Evolutionary conservation across 2,113 vertebrate species (phyloP).

Genomic region (Suricata suricatta): DNA sequence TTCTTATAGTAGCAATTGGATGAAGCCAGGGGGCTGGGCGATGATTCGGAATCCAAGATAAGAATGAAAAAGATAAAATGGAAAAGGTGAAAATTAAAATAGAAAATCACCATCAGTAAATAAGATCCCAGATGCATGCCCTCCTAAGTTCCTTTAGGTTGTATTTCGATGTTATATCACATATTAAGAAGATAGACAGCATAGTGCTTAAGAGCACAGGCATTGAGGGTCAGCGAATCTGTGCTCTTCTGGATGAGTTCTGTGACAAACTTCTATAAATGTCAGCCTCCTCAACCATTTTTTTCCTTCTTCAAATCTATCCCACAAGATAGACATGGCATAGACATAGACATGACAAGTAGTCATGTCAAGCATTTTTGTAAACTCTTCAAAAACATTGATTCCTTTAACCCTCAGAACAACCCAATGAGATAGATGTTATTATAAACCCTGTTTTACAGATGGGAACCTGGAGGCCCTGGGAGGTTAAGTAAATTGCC

Average conservation of each 20-base stretch:
- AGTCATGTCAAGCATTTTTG: background rate
- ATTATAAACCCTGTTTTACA: background rate
- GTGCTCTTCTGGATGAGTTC: background rate
- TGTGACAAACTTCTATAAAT: background rate
- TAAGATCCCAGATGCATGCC: background rate
- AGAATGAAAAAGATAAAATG: background rate
- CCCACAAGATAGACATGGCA: background rate
- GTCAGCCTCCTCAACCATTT: background rate
- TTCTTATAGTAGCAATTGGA: background rate
- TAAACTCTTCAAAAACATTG: constrained; percentile 29
- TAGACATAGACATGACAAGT: too few species aligned
- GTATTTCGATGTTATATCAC: background rate
- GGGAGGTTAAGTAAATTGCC: background rate
- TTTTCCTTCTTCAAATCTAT: background rate
- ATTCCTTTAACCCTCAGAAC: background rate
- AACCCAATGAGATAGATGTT: background rate
- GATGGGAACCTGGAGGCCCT: background rate
- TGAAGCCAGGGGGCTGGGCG: background rate
- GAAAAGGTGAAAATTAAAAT: background rate
- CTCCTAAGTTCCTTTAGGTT: background rate
- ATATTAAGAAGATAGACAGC: background rate
- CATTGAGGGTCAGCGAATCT: background rate
- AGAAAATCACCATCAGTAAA: background rate
- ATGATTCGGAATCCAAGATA: constrained; percentile 41
- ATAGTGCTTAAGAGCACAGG: background rate